Evolutionary conservation across 2,888 invertebrate genomes (phyloP).

Genomic region (Heliconius sara): DNA sequence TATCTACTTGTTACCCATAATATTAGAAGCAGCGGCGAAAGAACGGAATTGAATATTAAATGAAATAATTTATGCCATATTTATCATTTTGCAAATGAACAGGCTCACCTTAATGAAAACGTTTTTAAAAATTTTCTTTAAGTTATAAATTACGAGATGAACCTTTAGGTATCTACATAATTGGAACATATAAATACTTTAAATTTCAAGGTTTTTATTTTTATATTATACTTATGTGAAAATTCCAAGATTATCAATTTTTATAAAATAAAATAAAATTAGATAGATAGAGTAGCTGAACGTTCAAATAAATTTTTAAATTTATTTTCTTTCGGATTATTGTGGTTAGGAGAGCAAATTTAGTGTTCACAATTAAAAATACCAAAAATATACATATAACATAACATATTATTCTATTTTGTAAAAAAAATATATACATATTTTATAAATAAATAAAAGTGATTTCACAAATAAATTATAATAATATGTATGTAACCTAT

Average conservation of each 20-base stretch:
- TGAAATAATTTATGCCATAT: constrained; percentile 85
- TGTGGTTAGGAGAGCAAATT: not conserved
- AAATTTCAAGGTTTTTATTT: not conserved
- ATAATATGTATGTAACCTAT: constrained; percentile 13
- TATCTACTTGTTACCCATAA: constrained; percentile 72
- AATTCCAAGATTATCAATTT: not conserved
- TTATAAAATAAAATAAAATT: not conserved
- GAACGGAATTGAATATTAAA: constrained; percentile 84
- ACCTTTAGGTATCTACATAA: not conserved
- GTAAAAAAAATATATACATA: too few relatives aligned
- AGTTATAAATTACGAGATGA: constrained; percentile 2
- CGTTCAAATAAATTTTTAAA: not conserved
- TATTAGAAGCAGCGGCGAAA: constrained; percentile 72
- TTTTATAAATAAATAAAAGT: too few relatives aligned
- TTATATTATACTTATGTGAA: not conserved
- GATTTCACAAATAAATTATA: not conserved
- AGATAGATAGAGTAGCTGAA: not conserved
- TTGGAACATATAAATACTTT: not conserved
- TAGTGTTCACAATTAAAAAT: not conserved
- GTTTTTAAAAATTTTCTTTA: constrained; percentile 63
- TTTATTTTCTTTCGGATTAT: not conserved
- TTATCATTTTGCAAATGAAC: constrained; percentile 84
- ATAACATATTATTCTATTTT: too few relatives aligned
- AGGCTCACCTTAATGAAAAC: constrained; percentile 82
- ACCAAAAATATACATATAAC: not conserved